Evolutionary conservation across 1,140 invertebrate genomes (phyloP).

Genomic region (Alviniconcha marisindica): DNA sequence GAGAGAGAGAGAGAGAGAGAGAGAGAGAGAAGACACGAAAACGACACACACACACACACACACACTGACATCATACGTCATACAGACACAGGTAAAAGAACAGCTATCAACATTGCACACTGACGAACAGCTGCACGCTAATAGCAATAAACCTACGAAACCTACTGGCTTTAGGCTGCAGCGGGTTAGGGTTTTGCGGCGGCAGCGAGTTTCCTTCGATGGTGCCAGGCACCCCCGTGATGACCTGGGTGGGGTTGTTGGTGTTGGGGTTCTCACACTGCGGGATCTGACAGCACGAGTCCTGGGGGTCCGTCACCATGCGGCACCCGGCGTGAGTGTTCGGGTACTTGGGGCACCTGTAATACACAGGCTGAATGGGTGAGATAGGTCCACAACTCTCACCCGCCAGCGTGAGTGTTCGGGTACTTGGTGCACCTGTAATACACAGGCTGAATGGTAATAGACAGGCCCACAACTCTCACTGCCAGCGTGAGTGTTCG

Average conservation of each 20-base stretch:
- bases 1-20: too few relatives aligned
- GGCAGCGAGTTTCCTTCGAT: slow-evolving; percentile 47
- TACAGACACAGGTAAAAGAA: too few relatives aligned
- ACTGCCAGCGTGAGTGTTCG: too few relatives aligned
- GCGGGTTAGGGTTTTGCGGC: slow-evolving; percentile 16
- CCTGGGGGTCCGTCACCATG: slow-evolving; percentile 54
- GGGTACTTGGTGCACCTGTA: slow-evolving; percentile 53
- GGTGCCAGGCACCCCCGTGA: slow-evolving; percentile 47
- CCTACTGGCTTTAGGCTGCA: neutral
- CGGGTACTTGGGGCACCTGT: slow-evolving; percentile 51
- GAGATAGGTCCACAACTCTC: too few relatives aligned
- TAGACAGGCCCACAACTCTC: too few relatives aligned
- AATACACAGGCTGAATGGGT: neutral
- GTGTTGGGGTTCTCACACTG: slow-evolving; percentile 53
- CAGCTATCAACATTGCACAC: too few relatives aligned
- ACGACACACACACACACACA: too few relatives aligned
- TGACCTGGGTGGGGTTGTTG: slow-evolving; percentile 31
- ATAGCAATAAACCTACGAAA: too few relatives aligned
- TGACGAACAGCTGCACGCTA: neutral
- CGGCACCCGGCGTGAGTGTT: slow-evolving; percentile 44
- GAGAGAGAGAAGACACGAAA: too few relatives aligned
- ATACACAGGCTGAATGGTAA: too few relatives aligned
- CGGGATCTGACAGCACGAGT: slow-evolving; percentile 53
- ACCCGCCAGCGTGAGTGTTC: slow-evolving; percentile 35
- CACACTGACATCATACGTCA: too few relatives aligned